Evolutionary conservation across 92 coral and sea anemone genomes (phyloP), one percentile per base, ranked within the genome.

Genomic region (Phenganax marumi): DNA sequence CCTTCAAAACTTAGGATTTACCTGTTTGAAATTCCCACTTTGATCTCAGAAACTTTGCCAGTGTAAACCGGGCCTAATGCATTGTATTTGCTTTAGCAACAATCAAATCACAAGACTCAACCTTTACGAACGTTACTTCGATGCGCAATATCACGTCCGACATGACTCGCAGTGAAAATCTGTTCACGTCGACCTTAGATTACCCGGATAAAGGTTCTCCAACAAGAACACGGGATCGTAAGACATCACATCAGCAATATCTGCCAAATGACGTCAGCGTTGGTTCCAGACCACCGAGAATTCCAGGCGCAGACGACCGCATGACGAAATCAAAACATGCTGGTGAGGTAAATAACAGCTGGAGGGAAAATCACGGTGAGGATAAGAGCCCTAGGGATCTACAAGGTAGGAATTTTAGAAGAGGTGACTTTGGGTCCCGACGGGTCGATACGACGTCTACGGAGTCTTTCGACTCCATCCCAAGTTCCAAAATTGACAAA

Each of bases 401-500:
- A 13, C 12, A 51, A 47, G 68, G 81, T 24, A 25, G 25, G 52
- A 43, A 52, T 61, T 56, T 23, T 10, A 3, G 18, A 23, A 50
- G 12, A 39, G 24, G 19, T 12, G 58, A 48, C n/a, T 48, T 19
- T 73, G 80, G 66, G 57, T 52, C 22, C 50, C 79, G 70, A 26
- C 53, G 77, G 26, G 8, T 78, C 21, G 89, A 84, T 33, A 84
- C 96, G n/a, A 84, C 96, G n/a, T 90, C 98, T 7, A 86, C 91
- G 46, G 73, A 90, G 21, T 92, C 98, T 21, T 85, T 90, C 23
- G 84, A 88, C 49, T 95, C 98, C 7, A 50, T 72, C 52, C 87
- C 92, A 3, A 97, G 88, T 54, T 91, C 84, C 13, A 88, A 92
- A 60, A 85, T 88, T 48, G 95, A 95, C 54, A 87, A 90, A 10